Evolutionary conservation across 2,797 vertebrate species (phyloP), one percentile per base, ranked within the genome.

Genomic region (Thunnus albacares): DNA sequence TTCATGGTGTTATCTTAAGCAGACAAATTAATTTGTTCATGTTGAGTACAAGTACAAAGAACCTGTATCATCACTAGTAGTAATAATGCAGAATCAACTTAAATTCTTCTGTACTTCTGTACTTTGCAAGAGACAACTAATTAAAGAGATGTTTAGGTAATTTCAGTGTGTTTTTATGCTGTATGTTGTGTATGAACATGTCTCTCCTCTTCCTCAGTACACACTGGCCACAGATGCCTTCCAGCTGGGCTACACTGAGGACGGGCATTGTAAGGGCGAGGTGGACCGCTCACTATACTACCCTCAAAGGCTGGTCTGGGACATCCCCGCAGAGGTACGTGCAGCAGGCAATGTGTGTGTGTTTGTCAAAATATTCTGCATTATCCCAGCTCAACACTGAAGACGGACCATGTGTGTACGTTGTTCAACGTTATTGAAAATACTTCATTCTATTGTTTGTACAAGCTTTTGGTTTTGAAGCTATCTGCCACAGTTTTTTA

Each of bases 151-250:
- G 5, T 57, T 20, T 43, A 13, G 45, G 15, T 20, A 0, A n/a
- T 63, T 28, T 13, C 18, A 28, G 11, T 35, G 22, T 47, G 4
- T 52, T 8, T 47, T 49, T 67, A 4, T 26, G 13, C 28, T 33
- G 51, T 47, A 38, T 51, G 24, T 53, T 45, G 22, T 57, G 20
- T 72, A 3, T 61, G n/a, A 67, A 26, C 35, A 3, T 43, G 18
- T 65, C 0, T 60, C 49, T 58, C 1, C 28, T 38, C 14, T 26
- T 57, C 3, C 65, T 2, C 84, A 98, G 97, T 97, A 91, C 80
- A 95, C 95, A 0, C 85, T 98, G 86, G 96, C 96, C 72, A 97
- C 96, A 7, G 97, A 98, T 41, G 88, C 94, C 74, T 97, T 98
- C 79, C 95, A 96, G 71, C 87, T 98, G 78, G 96, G 97, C 41